Base-by-base conservation (phyloP, 2,797 vertebrate species). In the Urocyon cinereoargenteus region DNA sequence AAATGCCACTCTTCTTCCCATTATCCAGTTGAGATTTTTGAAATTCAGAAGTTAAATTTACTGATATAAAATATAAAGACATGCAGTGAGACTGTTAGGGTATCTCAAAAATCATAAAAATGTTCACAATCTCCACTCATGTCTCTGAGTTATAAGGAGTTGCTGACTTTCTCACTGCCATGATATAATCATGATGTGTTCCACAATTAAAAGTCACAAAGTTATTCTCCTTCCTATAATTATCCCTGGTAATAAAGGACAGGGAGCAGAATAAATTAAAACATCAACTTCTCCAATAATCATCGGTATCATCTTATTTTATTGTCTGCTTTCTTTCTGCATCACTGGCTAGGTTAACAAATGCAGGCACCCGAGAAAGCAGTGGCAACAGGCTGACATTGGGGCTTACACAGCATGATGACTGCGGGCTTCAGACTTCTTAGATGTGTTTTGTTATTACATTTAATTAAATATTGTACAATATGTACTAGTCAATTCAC, bases 71-170 rank as follows among this genome's bases (percentile, higher is more conserved):
- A 79, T 57, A 90, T 22, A 28, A 93, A 91, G 53, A 82, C 61
- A 83, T 36, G 75, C 8, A 77, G 3, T 45, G 57, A 88, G 11
- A 94, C 53, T 75, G 11, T 59, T 83, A 64, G 6, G 45, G 36
- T 77, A 91, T 15, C 82, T 95, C 21, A 84, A 82, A 83, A 18
- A 15, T 87, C 51, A 95, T 55, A 90, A 96, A 75, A 92, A 70
- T 59, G 13, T 94, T 85, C 57, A 57, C 40, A 26, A 62, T 53
- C 45, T 91, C 86, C 55, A 70, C 59, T 45, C 55, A 93, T 77
- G 26, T 73, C 51, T 84, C 45, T 88, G 18, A 85, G n/a, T 84
- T 83, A 53, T 2, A 86, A 34, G 14, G 3, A 68, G n/a, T 68
- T 81, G 34, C 18, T 75, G 36, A 77, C 75, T 61, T 96, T 77